Evolutionary conservation across 2,888 invertebrate species (phyloP), one percentile per base, ranked within the genome.

Genomic region (Griposia aprilina): DNA sequence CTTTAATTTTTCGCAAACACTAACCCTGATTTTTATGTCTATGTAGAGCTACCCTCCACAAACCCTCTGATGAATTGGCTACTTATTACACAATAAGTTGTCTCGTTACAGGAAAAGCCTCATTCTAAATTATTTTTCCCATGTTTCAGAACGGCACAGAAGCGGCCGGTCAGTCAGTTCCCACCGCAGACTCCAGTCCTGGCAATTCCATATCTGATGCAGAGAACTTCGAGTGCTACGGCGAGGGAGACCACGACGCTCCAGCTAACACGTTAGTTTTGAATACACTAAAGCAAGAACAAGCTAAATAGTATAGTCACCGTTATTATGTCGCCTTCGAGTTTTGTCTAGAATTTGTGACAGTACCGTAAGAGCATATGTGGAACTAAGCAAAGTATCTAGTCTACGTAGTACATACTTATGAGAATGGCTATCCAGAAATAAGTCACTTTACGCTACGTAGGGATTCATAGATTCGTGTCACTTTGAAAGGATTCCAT

Each of bases 191-290:
- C 92, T 97, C 97, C 82, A 97, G 97, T 75, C 97, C 96, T 0
- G 97, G 96, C 11, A 94, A 97, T 92, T 97, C 97, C 82, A 97
- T 98, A 87, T 98, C 98, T 8, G 98, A 98, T 90, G 98, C 98
- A 20, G 98, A 98, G 93, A 98, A 98, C 94, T 98, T 98, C 94
- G 98, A 98, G 93, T 98, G 98, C 94, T 98, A 98, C 90, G 98
- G 98, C 2, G 98, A 98, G 92, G 97, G 95, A 30, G 97, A 97
- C 84, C 96, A 96, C 30, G 97, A 97, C 70, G 97, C 97, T 81
- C 97, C 96, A 4, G 83, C 92, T 70, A 95, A 93, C 89, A 90
- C 95, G 96, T 96, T 78, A 93, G 96, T 91, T 82, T 68, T 66
- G 20, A 26, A 6, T n/a, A 65, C 4, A 10, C 59, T 20, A 30